phyloP scores from a whole-genome alignment of 2,113 vertebrate species.

The Salvelinus namaycush region DNA sequence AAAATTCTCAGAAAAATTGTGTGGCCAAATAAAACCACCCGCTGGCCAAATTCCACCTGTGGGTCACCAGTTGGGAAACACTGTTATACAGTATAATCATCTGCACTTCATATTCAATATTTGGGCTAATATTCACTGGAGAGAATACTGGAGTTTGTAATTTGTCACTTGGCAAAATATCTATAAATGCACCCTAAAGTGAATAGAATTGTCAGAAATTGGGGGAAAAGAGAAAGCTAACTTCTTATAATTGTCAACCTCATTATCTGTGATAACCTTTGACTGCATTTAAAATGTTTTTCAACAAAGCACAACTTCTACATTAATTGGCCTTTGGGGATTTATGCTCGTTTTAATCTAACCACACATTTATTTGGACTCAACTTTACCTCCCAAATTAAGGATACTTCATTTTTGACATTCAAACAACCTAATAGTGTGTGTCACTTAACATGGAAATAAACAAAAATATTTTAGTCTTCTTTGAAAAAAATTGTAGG shows the following conservation, averaged over 20 bases:
- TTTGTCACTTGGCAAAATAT: no score
- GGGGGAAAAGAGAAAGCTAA: constrained; percentile 5
- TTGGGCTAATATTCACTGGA: no score
- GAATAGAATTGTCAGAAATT: constrained; percentile 1
- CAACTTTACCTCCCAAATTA: constrained; percentile 32
- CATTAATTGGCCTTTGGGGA: constrained; percentile 53
- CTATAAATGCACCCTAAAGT: neutral
- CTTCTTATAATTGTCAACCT: constrained; percentile 44
- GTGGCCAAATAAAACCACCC: no score
- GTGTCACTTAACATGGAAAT: constrained; percentile 3
- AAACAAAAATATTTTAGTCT: constrained; percentile 10
- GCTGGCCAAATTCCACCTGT: no score
- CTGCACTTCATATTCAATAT: no score
- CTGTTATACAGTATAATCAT: no score
- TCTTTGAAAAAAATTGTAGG: neutral
- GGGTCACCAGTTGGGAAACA: no score
- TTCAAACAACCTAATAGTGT: constrained; percentile 17
- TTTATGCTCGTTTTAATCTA: constrained; percentile 43
- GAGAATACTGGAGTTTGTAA: no score
- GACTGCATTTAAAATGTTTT: constrained; percentile 23
- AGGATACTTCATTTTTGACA: constrained; percentile 36
- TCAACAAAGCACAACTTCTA: constrained; percentile 24
- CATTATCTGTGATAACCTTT: constrained; percentile 15
- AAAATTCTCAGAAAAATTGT: no score
- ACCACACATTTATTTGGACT: constrained; percentile 20